Evolutionary conservation across 2,888 invertebrate species (phyloP).

Genomic region (Phyto melanocephala): DNA sequence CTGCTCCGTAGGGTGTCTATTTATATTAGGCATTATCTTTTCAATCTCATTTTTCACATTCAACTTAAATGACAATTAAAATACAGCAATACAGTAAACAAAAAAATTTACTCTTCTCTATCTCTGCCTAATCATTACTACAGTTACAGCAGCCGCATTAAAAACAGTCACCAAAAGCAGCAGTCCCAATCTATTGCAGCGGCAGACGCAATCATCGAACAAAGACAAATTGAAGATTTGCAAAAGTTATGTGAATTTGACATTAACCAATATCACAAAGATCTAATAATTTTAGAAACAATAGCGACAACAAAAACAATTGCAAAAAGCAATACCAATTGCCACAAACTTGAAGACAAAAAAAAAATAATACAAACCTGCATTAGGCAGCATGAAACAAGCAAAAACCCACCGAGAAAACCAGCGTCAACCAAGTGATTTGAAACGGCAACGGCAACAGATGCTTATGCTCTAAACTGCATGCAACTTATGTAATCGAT

Average conservation of each 20-base stretch:
- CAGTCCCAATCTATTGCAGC: slow-evolving; percentile 20
- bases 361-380: slow-evolving; percentile 8
- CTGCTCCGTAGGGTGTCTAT: background rate
- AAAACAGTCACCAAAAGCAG: background rate
- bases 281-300: slow-evolving; percentile 48
- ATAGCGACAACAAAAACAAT: slow-evolving; percentile 31
- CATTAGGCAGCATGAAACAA: slow-evolving; percentile 38
- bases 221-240: slow-evolving; percentile 59
- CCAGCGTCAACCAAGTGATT: slow-evolving; percentile 34
- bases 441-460: slow-evolving; percentile 26
- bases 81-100: background rate
- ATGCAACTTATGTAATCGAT: slow-evolving; percentile 59
- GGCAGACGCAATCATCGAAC: slow-evolving; percentile 18
- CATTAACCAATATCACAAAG: slow-evolving; percentile 61
- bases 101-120: background rate
- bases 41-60: slow-evolving; percentile 8
- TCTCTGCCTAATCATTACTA: background rate
- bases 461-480: slow-evolving; percentile 22
- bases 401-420: background rate
- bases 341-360: slow-evolving; percentile 20
- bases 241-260: slow-evolving; percentile 62
- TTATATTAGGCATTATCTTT: background rate
- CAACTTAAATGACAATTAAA: slow-evolving; percentile 35
- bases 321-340: slow-evolving; percentile 42
- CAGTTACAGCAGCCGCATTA: background rate